Evolutionary conservation across 2,888 invertebrate species (phyloP), one percentile per base, ranked within the genome.

Genomic region (Subacronicta megacephala): DNA sequence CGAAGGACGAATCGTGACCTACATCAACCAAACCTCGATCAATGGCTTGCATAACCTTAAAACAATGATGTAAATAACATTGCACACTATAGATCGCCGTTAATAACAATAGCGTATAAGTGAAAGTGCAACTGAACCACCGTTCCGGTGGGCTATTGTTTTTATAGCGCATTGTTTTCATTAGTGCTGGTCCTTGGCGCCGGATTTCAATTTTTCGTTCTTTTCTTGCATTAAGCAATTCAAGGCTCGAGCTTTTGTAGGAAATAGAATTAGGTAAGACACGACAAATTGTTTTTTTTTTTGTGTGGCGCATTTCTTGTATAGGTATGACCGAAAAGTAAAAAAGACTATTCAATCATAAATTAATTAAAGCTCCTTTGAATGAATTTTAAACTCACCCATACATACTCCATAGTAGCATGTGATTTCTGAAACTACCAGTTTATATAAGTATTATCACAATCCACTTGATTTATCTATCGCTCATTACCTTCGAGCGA

Each of bases 91-190:
- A 85, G 85, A 87, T 86, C 81, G 77, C 82, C 85, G 87, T 87
- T 88, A 85, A 82, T 88, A 92, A 92, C 93, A 93, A 92, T 80
- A 87, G 81, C 73, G 83, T 67, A 74, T 78, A 74, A 91, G 94
- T 88, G 93, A 94, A 94, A 94, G 93, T 93, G 85, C 85, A 86
- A 74, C 85, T 81, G 76, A 85, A 85, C 83, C 85, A 90, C 83
- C 89, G 86, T 86, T 83, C 80, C 74, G 75, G 78, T 79, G 79
- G 83, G 53, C 88, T 78, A 93, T 94, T 94, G 94, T 94, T 89
- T 82, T 76, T 74, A 78, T 74, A 84, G 82, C 82, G 81, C 87
- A 93, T 93, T 93, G 93, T 93, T 89, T 89, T 86, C 79, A 85
- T 87, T 85, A 82, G 76, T 73, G 75, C 61, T 72, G 81, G 90